Conservation (phyloP, 2,797 vertebrate species). For the Oreochromis mossambicus region DNA sequence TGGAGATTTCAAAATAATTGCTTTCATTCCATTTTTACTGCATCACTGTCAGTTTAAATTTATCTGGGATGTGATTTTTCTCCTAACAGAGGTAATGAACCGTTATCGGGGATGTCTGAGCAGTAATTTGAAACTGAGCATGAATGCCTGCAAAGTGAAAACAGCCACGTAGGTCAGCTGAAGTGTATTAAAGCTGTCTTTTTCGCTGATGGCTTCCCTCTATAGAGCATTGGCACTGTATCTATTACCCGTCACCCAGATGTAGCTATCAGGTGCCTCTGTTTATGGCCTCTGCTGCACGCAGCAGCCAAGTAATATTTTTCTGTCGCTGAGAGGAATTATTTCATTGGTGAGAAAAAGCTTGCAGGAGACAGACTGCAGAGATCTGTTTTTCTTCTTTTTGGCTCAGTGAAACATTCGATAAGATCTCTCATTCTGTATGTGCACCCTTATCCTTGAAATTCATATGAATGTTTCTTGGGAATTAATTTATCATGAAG, state of each 20-base stretch:
- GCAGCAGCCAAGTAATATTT: conserved; percentile 9
- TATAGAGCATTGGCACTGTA: background rate
- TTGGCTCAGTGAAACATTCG: background rate
- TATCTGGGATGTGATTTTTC: background rate
- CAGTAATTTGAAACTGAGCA: conserved; percentile 4
- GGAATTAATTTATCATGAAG: conserved; percentile 40
- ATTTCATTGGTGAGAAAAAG: conserved; percentile 16
- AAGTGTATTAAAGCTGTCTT: background rate
- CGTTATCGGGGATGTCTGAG: background rate
- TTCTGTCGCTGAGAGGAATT: background rate
- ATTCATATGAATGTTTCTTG: conserved; percentile 19
- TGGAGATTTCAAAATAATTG: background rate
- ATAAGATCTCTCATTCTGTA: background rate
- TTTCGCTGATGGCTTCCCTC: background rate
- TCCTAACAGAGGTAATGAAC: background rate
- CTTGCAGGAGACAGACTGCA: background rate
- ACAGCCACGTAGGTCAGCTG: background rate
- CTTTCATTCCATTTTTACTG: background rate
- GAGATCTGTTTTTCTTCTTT: background rate
- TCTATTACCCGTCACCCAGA: conserved; percentile 4
- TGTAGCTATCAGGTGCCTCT: conserved; percentile 16
- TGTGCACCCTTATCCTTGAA: conserved; percentile 3
- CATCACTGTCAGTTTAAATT: background rate
- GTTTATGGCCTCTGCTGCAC: conserved; percentile 12
- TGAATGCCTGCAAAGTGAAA: background rate